Evolutionary conservation across 2,888 invertebrate species (phyloP).

Genomic region (Phytoseiulus persimilis): DNA sequence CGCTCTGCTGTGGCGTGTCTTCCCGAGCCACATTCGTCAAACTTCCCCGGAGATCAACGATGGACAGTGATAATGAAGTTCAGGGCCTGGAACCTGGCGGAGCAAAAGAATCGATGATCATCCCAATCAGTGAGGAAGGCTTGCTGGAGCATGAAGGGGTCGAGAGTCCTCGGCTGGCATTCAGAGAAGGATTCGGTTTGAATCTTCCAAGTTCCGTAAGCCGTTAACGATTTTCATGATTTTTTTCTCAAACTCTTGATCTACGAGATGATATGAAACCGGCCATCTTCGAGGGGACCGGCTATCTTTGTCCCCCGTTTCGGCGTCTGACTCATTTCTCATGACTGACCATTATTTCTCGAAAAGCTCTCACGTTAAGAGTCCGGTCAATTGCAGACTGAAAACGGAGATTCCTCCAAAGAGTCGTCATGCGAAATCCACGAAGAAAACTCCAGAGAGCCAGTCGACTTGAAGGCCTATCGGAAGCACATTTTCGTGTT

Average conservation of each 20-base stretch:
- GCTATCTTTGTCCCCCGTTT: neutral
- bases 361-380: neutral
- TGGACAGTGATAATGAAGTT: conserved; percentile 41
- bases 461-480: neutral
- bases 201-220: conserved; percentile 38
- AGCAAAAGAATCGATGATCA: conserved; percentile 61
- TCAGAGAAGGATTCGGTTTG: conserved; percentile 41
- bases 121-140: conserved; percentile 53
- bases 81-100: conserved; percentile 56
- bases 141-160: conserved; percentile 42
- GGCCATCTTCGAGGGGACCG: too few relatives aligned
- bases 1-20: neutral
- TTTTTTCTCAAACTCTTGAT: too few relatives aligned
- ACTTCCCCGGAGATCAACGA: neutral
- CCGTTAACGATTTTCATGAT: neutral
- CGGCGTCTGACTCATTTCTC: neutral
- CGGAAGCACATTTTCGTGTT: conserved; percentile 64
- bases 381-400: neutral
- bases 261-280: too few relatives aligned
- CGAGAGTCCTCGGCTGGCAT: conserved; percentile 30
- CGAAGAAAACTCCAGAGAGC: neutral
- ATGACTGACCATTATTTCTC: neutral
- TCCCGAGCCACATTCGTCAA: neutral
- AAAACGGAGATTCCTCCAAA: conserved; percentile 20
- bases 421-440: conserved; percentile 8